These are phyloP conservation scores for Drosophila seclusa DNA, from an alignment of 2,888 invertebrate species.

Conservation along the genomic window DNA sequence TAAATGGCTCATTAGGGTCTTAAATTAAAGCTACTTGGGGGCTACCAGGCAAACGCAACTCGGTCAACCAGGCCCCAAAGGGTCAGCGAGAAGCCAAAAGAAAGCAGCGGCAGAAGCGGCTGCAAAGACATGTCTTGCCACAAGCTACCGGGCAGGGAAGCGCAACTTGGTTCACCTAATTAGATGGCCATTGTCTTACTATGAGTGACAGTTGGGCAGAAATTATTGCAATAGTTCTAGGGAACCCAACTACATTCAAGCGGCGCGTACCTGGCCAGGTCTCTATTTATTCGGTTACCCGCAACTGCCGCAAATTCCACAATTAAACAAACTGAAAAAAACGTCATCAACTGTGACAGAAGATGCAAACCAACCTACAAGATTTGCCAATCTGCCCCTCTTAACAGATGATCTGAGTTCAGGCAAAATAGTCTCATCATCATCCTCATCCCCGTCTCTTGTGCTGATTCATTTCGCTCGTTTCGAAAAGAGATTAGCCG, in stretches of 20 bases:
- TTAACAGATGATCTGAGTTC: constrained; percentile 39
- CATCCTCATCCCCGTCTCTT: constrained; percentile 15
- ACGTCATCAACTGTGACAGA: constrained; percentile 58
- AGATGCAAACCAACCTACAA: constrained; percentile 31
- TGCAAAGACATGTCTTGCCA: constrained; percentile 43
- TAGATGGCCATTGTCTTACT: constrained; percentile 70
- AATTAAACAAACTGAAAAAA: constrained; percentile 42
- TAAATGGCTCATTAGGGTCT: constrained; percentile 78
- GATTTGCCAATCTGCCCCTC: constrained; percentile 52
- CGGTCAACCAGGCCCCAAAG: constrained; percentile 70
- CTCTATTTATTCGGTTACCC: constrained; percentile 57
- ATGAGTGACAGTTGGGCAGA: constrained; percentile 58
- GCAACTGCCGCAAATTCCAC: constrained; percentile 38
- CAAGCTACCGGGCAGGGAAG: constrained; percentile 38
- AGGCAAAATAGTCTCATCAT: constrained; percentile 8
- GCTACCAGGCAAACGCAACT: constrained; percentile 54
- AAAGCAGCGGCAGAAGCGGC: constrained; percentile 52
- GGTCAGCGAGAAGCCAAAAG: constrained; percentile 56
- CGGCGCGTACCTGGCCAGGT: constrained; percentile 27
- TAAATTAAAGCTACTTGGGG: constrained; percentile 75
- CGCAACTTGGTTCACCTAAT: constrained; percentile 55
- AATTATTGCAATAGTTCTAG: constrained; percentile 53
- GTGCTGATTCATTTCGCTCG: constrained; percentile 69
- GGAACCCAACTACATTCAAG: constrained; percentile 12
- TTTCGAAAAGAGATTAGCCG: constrained; percentile 52